These are phyloP conservation scores for Pholis gunnellus DNA, from an alignment of 2,113 vertebrate species.

Conservation along the genomic window DNA sequence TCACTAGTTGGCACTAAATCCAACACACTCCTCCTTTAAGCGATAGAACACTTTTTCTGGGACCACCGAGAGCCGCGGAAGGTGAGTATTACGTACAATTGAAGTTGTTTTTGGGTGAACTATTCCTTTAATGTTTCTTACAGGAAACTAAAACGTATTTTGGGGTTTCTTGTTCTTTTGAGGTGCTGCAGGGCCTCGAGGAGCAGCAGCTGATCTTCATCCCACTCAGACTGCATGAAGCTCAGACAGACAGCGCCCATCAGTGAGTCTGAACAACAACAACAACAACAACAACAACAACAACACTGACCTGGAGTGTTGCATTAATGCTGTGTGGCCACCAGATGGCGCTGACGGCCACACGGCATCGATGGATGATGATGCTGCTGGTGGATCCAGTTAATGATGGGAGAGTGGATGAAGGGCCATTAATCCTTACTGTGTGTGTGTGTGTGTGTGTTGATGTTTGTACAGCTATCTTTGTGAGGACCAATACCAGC, in stretches of 20 bases:
- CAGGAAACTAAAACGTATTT: not conserved
- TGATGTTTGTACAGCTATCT: not conserved
- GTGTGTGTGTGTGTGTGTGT: conserved; percentile 8
- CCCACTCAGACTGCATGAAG: not conserved
- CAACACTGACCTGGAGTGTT: not conserved
- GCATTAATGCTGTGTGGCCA: not conserved
- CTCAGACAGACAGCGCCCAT: not conserved
- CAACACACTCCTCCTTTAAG: not conserved
- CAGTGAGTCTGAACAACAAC: not conserved
- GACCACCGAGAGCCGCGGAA: not conserved
- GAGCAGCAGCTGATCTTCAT: not conserved
- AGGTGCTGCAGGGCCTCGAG: not conserved
- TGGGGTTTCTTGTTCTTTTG: not conserved
- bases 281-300: not conserved
- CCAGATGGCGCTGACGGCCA: conserved; percentile 59
- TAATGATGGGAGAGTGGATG: conserved; percentile 49
- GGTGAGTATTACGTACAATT: not conserved
- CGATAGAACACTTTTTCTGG: not conserved
- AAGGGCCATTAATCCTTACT: conserved; percentile 47
- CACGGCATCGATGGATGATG: conserved; percentile 4
- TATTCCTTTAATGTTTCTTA: not conserved
- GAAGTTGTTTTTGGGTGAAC: not conserved
- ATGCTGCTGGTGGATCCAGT: conserved; percentile 27
- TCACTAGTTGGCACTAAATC: not conserved
- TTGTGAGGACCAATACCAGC: not conserved